A percentile compares a stretch with the other conserved stretches of the same genome.
phyloP scores from a whole-genome alignment of 2,888 invertebrate species.

The Amphipyra berbera region DNA sequence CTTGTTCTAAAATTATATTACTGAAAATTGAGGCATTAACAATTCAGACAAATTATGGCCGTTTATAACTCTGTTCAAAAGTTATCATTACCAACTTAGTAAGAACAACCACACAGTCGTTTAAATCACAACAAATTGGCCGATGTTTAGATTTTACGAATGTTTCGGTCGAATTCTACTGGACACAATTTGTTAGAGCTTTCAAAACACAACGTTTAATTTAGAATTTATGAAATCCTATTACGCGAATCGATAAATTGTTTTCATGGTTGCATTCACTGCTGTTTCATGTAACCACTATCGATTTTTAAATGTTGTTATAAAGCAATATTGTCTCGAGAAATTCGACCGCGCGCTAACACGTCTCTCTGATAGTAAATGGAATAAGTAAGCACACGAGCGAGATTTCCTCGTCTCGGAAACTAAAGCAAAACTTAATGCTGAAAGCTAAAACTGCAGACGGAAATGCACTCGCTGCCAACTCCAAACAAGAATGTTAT shows the following conservation, averaged over 20 bases:
- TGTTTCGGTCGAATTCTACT: conserved; percentile 45
- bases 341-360: conserved; percentile 59
- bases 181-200: conserved; percentile 46
- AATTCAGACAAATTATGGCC: conserved; percentile 20
- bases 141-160: conserved; percentile 46
- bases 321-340: conserved; percentile 55
- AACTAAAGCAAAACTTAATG: conserved; percentile 67
- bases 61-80: conserved; percentile 24
- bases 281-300: conserved; percentile 24
- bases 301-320: conserved; percentile 41
- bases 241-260: conserved; percentile 51
- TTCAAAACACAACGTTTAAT: conserved; percentile 48
- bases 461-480: conserved; percentile 62
- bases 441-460: conserved; percentile 67
- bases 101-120: conserved; percentile 37
- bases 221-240: conserved; percentile 55
- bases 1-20: not conserved
- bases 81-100: conserved; percentile 36
- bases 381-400: conserved; percentile 64
- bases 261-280: conserved; percentile 38
- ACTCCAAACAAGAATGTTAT: conserved; percentile 62
- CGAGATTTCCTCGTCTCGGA: conserved; percentile 60
- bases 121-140: conserved; percentile 46
- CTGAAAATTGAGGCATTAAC: conserved; percentile 21
- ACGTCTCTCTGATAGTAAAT: conserved; percentile 59